Percentiles rank a stretch among this genome's conserved stretches.
Conservation (phyloP, 2,113 vertebrate genomes). For the Amphilophus citrinellus region DNA sequence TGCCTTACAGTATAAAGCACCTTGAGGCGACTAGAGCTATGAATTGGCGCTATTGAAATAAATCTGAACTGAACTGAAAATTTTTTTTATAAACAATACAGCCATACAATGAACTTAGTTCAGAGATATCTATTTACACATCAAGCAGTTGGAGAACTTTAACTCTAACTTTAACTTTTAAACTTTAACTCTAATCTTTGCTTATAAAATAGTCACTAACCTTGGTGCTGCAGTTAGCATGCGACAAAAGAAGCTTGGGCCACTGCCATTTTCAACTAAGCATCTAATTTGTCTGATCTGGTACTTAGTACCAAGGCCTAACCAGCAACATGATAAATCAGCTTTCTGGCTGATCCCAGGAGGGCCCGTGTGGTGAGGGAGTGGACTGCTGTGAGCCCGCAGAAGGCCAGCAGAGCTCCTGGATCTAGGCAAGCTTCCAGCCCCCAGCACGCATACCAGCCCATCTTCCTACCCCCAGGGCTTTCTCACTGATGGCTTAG, state of each 20-base stretch:
- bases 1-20: not conserved
- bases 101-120: not conserved
- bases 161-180: not conserved
- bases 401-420: slow-evolving; percentile 69
- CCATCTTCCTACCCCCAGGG: slow-evolving; percentile 82
- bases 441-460: slow-evolving; percentile 79
- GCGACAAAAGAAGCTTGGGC: slow-evolving; percentile 26
- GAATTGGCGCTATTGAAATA: too few relatives aligned
- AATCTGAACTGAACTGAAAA: not conserved
- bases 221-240: not conserved
- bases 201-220: not conserved
- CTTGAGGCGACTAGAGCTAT: not conserved
- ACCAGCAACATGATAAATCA: slow-evolving; percentile 58
- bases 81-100: not conserved
- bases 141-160: not conserved
- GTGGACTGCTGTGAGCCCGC: slow-evolving; percentile 45
- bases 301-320: slow-evolving; percentile 27
- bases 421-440: slow-evolving; percentile 75
- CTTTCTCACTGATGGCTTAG: slow-evolving; percentile 76
- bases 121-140: not conserved
- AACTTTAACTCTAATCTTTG: not conserved
- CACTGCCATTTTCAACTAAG: slow-evolving; percentile 42
- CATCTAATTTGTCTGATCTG: slow-evolving; percentile 49
- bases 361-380: slow-evolving; percentile 35
- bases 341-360: slow-evolving; percentile 56